Evolutionary conservation across 2,113 vertebrate genomes (phyloP), one percentile per base, ranked within the genome.

Genomic region (Psammodynastes pulverulentus): DNA sequence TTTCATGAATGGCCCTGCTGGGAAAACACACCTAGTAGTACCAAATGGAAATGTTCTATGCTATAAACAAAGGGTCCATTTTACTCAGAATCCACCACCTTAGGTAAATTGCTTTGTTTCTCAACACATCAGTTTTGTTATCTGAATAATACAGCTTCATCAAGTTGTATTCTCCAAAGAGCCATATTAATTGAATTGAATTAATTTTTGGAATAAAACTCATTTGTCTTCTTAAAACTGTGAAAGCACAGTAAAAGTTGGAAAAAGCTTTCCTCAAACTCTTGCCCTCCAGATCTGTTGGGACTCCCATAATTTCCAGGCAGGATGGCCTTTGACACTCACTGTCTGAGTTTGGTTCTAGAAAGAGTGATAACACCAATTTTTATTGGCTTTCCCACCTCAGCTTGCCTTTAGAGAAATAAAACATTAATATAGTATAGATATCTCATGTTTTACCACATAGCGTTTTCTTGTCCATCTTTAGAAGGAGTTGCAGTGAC

Each of bases 111-210:
- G 13, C 49, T 93, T 90, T 53, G 34, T 39, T 45, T 90, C 89
- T 94, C 90, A 48, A 26, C 43, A 89, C 86, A 92, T 92, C 87
- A 88, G 84, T 93, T 94, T 94, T 94, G 58, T 90, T 54, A 34
- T 48, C 89, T 0, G 0, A 26, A 0, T 48, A 90, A 46, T 51
- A 92, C 86, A 91, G 54, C 72, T 56, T 95, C 93, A 93, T 91
- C 56, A 54, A 92, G 0, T 0, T 45, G 34, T 84, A 88, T 93
- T 52, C 43, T 89, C 49, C 58, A 79, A 92, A 94, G 88, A 88
- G 2, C 15, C 34, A n/a, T 52, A 88, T 88, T 91, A 91, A 87
- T 91, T 88, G 72, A 91, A 62, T 13, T 62, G 26, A 34, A 67
- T 67, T 67, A 86, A 43, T 53, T 24, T 17, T 52, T 45, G 34